phyloP scores from a whole-genome alignment of 2,797 vertebrate genomes.

The Oryzias dopingdopingensis region DNA sequence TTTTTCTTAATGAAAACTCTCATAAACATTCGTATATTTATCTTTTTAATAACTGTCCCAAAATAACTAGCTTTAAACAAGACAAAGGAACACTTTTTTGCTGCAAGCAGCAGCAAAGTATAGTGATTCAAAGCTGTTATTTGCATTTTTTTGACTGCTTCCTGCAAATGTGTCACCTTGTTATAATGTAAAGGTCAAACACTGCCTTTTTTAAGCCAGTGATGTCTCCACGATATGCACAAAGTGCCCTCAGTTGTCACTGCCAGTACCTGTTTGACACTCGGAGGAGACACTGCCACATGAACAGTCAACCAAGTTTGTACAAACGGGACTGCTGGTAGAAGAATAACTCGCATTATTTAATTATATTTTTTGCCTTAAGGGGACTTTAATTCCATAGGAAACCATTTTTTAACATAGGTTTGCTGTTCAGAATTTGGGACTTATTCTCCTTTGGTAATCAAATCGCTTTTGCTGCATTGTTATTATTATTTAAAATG shows the following conservation, averaged over 20 bases:
- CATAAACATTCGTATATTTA: too few species aligned
- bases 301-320: constrained; percentile 3
- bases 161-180: neutral
- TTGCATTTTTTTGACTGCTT: neutral
- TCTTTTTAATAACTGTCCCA: too few species aligned
- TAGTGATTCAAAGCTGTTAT: neutral
- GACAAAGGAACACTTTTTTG: too few species aligned
- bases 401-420: neutral
- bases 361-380: constrained; percentile 10
- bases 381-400: neutral
- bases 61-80: too few species aligned
- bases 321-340: constrained; percentile 13
- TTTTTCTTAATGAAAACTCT: too few species aligned
- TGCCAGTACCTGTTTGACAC: constrained; percentile 7
- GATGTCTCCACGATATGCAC: constrained; percentile 12
- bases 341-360: constrained; percentile 1
- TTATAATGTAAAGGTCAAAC: constrained; percentile 11
- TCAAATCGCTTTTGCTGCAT: neutral
- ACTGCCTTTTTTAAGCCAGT: constrained; percentile 1
- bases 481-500: too few species aligned
- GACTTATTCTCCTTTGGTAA: too few species aligned
- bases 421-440: neutral
- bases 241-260: constrained; percentile 14
- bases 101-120: too few species aligned
- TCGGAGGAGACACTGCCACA: constrained; percentile 16